Percentiles rank a stretch among this genome's conserved stretches.
Conservation (phyloP, 2,113 vertebrate species). For the Patagioenas fasciata region DNA sequence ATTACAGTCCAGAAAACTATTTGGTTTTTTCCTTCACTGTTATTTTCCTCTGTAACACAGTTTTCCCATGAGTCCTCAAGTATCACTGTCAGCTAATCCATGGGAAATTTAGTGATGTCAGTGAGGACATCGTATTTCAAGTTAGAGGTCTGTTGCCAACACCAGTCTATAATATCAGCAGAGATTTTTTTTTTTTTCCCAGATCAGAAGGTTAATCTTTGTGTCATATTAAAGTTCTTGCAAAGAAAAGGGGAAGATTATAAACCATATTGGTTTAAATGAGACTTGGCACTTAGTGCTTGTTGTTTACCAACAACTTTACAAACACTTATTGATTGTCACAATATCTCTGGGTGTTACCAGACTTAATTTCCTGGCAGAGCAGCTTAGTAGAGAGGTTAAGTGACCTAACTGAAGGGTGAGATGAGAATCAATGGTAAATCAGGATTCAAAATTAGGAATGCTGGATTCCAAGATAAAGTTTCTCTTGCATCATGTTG, state of each 20-base stretch:
- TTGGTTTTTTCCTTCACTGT: not conserved
- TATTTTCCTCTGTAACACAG: not conserved
- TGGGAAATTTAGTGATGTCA: constrained; percentile 38
- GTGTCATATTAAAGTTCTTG: not conserved
- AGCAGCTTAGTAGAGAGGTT: not conserved
- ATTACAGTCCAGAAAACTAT: not conserved
- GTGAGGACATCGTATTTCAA: constrained; percentile 1
- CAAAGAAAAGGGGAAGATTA: not conserved
- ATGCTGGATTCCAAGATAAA: not conserved
- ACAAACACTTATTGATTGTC: not conserved
- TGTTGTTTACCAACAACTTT: constrained; percentile 30
- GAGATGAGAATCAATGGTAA: not conserved
- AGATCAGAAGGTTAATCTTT: constrained; percentile 30
- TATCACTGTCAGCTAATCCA: constrained; percentile 16
- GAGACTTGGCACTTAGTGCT: not conserved
- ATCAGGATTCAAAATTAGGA: constrained; percentile 7
- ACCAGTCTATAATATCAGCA: not conserved
- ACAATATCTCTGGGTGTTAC: not conserved
- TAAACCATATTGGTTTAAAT: not conserved
- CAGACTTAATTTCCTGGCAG: not conserved
- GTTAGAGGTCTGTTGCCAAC: not conserved
- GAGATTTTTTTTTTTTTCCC: not conserved
- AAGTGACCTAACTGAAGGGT: not conserved
- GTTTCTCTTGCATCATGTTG: not conserved
- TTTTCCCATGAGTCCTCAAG: not conserved